Conservation (phyloP, 1,140 invertebrate genomes). For the Calycopis cecrops region DNA sequence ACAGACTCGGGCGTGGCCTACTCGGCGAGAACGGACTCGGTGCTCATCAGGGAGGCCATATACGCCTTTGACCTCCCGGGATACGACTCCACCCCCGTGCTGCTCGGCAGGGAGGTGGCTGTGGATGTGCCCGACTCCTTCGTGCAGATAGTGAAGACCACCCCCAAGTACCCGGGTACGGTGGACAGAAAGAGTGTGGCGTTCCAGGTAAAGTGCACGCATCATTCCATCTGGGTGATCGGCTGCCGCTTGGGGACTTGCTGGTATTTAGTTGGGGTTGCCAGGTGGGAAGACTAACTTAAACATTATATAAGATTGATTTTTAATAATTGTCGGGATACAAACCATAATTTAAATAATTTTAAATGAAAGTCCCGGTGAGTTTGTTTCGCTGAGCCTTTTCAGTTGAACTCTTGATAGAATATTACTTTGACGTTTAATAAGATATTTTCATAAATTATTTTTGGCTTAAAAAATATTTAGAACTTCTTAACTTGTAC, state of each 20-base stretch:
- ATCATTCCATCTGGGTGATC: slow-evolving; percentile 29
- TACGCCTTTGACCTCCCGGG: slow-evolving; percentile 63
- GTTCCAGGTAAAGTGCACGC: slow-evolving; percentile 66
- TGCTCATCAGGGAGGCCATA: slow-evolving; percentile 61
- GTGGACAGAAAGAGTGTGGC: slow-evolving; percentile 66
- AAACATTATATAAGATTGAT: too few species aligned
- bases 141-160: slow-evolving; percentile 82
- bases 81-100: slow-evolving; percentile 66
- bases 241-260: slow-evolving; percentile 14
- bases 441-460: too few species aligned
- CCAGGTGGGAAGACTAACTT: neutral
- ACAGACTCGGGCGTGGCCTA: slow-evolving; percentile 66
- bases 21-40: slow-evolving; percentile 66
- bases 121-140: slow-evolving; percentile 86
- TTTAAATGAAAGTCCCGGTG: too few species aligned
- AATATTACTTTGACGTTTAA: too few species aligned
- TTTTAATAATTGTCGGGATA: too few species aligned
- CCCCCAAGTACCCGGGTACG: slow-evolving; percentile 83
- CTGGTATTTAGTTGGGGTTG: neutral
- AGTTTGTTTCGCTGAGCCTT: too few species aligned
- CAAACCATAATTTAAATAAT: too few species aligned
- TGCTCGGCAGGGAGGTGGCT: slow-evolving; percentile 81
- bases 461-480: too few species aligned
- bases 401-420: too few species aligned
- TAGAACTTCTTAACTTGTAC: too few species aligned